These are phyloP conservation scores for Acronicta alni DNA, from an alignment of 2,888 invertebrate species.

Conservation along the genomic window DNA sequence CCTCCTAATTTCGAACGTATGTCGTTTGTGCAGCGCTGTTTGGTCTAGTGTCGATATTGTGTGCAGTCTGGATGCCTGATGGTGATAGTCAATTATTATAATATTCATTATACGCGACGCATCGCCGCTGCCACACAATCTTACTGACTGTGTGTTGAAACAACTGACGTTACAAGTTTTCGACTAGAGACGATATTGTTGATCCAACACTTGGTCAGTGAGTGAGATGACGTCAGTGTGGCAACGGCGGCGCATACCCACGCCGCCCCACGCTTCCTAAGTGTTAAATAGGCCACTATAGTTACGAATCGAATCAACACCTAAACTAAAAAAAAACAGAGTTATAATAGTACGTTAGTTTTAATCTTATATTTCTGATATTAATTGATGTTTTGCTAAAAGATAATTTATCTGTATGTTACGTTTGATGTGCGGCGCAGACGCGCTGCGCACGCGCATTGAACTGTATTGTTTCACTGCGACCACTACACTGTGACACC, in stretches of 20 bases:
- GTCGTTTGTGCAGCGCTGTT: conserved; percentile 42
- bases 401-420: conserved; percentile 86
- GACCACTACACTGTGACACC: conserved; percentile 60
- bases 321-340: conserved; percentile 77
- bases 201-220: neutral
- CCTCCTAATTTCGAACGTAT: conserved; percentile 36
- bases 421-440: conserved; percentile 75
- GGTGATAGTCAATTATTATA: conserved; percentile 86
- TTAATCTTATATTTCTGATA: conserved; percentile 89
- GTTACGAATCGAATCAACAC: conserved; percentile 80
- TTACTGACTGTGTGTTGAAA: neutral
- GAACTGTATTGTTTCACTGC: conserved; percentile 50
- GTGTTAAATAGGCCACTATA: conserved; percentile 79
- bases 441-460: conserved; percentile 56
- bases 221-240: conserved; percentile 45
- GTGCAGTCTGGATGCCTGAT: conserved; percentile 65
- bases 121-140: conserved; percentile 62
- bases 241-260: conserved; percentile 59
- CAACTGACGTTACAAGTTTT: neutral
- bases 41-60: conserved; percentile 49
- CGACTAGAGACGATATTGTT: neutral
- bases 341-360: conserved; percentile 88
- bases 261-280: conserved; percentile 74
- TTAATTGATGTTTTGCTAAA: conserved; percentile 88
- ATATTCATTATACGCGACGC: conserved; percentile 66